Percentiles rank a stretch among this genome's conserved stretches.
These are phyloP conservation scores for Deroplatys truncata DNA, from an alignment of 2,888 invertebrate species.

Conservation along the genomic window DNA sequence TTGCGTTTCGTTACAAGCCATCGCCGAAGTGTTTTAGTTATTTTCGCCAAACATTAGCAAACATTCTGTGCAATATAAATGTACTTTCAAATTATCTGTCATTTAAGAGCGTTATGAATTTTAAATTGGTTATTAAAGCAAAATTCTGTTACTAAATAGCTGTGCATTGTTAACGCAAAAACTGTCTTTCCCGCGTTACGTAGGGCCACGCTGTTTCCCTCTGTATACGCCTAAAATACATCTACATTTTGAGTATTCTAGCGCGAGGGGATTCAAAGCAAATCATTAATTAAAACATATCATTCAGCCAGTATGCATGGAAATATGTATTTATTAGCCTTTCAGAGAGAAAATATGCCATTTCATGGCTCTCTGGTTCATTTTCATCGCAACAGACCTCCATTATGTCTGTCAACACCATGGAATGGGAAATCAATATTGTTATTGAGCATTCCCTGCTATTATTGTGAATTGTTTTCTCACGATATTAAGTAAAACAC, in stretches of 20 bases:
- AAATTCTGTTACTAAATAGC: too few species aligned
- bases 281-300: background rate
- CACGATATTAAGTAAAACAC: too few species aligned
- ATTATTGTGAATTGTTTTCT: background rate
- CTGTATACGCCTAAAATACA: background rate
- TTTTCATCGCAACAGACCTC: background rate
- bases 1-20: too few species aligned
- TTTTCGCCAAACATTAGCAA: too few species aligned
- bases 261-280: background rate
- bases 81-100: too few species aligned
- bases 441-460: background rate
- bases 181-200: too few species aligned
- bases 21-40: too few species aligned
- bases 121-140: too few species aligned
- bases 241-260: background rate
- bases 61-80: too few species aligned
- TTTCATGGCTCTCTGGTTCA: background rate
- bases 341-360: background rate
- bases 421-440: background rate
- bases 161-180: too few species aligned
- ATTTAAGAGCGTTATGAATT: too few species aligned
- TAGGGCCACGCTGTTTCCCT: too few species aligned
- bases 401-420: background rate
- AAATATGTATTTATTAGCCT: background rate
- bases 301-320: background rate